Evolutionary conservation across 2,888 invertebrate species (phyloP), one percentile per base, ranked within the genome.

Genomic region (Lasioglossum pauxillum): DNA sequence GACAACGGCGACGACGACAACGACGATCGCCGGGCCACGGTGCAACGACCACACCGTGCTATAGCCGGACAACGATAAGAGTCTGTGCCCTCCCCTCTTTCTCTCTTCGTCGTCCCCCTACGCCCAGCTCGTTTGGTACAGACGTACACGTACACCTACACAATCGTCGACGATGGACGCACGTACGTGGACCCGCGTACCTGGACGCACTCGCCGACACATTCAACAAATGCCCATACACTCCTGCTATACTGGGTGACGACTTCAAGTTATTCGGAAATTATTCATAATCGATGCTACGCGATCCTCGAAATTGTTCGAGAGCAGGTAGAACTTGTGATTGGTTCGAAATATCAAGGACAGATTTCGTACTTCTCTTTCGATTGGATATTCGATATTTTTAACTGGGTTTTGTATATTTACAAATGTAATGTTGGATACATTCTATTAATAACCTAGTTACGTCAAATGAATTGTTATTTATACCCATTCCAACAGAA

Each of bases 21-120:
- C 87, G 84, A 82, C 84, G 19, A 60, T 76, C 86, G 77, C 64
- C 46, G 16, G 83, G 38, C 82, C 84, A 75, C 80, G 80, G 60
- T 74, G 57, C 44, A 79, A 78, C 76, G 79, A 46, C 78, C 75
- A 53, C 49, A 41, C 31, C 81, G 44, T 57, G 78, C 77, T 84
- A 87, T 81, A 73, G 67, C 60, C 79, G 80, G 88, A 85, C 81
- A 81, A 85, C 83, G 85, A 88, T 85, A 88, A 83, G 77, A 85
- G 88, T 75, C 69, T 69, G 10, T 69, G 19, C 38, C 73, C 78
- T 35, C 23, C 23, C 57, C 46, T 60, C 60, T 60, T 60, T 60
- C 60, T 60, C 60, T 14, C 60, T 60, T 27, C 19, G 31, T 31
- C 64, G 64, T 53, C 16, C 35, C 64, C 16, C 16, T 67, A 31